phyloP scores from a whole-genome alignment of 2,888 invertebrate species.

The Notodonta ziczac region DNA sequence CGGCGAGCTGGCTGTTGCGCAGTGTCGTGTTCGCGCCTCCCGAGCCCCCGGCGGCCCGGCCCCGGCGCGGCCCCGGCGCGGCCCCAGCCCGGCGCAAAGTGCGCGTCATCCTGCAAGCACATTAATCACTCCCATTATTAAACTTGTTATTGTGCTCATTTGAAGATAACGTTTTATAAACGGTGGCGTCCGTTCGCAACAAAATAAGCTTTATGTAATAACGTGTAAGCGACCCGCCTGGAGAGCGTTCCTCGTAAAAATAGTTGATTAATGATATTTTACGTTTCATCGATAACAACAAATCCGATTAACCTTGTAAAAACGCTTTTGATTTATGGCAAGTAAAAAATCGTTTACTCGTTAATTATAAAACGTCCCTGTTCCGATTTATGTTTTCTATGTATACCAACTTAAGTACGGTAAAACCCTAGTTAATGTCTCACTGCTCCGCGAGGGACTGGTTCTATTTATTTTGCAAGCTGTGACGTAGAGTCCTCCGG shows the following conservation, averaged over 20 bases:
- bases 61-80: conserved; percentile 28
- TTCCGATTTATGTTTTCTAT: conserved; percentile 4
- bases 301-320: conserved; percentile 52
- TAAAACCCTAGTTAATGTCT: neutral
- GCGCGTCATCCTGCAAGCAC: conserved; percentile 82
- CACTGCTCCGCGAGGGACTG: too few species aligned
- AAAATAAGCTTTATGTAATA: conserved; percentile 82
- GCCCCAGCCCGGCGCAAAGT: conserved; percentile 64
- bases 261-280: conserved; percentile 69
- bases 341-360: conserved; percentile 20
- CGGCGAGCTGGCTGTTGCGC: conserved; percentile 36
- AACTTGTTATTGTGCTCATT: conserved; percentile 83
- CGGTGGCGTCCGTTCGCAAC: conserved; percentile 80
- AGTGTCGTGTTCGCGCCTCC: conserved; percentile 73
- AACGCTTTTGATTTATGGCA: conserved; percentile 24
- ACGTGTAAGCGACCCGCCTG: conserved; percentile 72
- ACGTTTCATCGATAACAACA: conserved; percentile 46
- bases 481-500: neutral
- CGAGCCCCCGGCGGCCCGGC: conserved; percentile 30
- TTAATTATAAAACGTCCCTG: neutral
- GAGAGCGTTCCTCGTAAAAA: conserved; percentile 62
- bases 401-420: neutral
- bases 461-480: neutral
- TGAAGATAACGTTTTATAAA: conserved; percentile 83
- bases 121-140: conserved; percentile 83